Evolutionary conservation across 1,140 invertebrate species (phyloP).

Genomic region (Drosophila malerkotliana): DNA sequence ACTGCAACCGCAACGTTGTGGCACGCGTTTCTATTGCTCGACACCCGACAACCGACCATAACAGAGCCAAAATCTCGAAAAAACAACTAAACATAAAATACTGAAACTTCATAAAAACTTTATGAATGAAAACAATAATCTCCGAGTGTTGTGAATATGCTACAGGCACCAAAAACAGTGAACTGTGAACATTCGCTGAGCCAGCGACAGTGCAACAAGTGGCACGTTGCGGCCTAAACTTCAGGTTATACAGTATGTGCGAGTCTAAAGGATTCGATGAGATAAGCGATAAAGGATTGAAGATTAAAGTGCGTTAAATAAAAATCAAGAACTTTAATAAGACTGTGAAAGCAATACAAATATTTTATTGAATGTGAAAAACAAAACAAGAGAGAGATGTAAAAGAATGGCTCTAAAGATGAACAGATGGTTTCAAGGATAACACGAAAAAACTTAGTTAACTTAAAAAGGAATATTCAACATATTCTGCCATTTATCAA

Average conservation of each 20-base stretch:
- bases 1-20: constrained; percentile 84
- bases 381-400: neutral
- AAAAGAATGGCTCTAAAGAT: neutral
- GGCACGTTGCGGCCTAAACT: constrained; percentile 55
- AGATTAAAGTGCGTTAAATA: neutral
- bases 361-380: no score
- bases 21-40: constrained; percentile 82
- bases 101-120: constrained; percentile 16
- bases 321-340: neutral
- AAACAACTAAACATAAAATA: constrained; percentile 19
- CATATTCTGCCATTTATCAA: no score
- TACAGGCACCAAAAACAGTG: constrained; percentile 27
- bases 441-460: no score
- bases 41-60: constrained; percentile 39
- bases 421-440: neutral
- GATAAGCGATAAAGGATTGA: constrained; percentile 17
- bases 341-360: no score
- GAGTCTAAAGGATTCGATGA: constrained; percentile 9
- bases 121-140: constrained; percentile 36
- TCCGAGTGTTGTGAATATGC: constrained; percentile 45
- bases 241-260: constrained; percentile 16
- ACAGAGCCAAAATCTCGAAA: constrained; percentile 22
- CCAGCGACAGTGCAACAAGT: constrained; percentile 70
- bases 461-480: no score
- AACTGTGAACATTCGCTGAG: constrained; percentile 48